These are phyloP conservation scores for Oreochromis grahami DNA, from an alignment of 2,797 vertebrate species.

Conservation along the genomic window DNA sequence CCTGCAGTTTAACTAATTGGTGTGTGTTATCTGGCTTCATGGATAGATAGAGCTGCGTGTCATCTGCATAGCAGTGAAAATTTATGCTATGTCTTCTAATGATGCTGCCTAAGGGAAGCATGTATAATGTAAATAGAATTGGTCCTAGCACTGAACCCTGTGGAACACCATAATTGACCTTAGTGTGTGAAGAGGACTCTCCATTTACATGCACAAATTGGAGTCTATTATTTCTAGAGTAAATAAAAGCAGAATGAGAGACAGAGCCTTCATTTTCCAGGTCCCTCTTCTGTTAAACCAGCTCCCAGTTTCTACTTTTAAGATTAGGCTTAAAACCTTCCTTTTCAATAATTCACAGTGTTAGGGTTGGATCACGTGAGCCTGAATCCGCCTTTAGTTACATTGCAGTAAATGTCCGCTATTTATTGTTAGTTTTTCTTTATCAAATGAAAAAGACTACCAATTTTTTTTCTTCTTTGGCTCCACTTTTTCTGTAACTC, in stretches of 20 bases:
- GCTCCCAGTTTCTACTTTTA: background rate
- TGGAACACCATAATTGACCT: too few species aligned
- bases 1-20: too few species aligned
- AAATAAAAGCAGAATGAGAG: background rate
- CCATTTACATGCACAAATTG: too few species aligned
- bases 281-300: background rate
- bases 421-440: slow-evolving; percentile 7
- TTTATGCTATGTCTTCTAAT: too few species aligned
- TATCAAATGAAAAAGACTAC: background rate
- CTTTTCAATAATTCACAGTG: background rate
- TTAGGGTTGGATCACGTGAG: background rate
- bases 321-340: background rate
- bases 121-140: too few species aligned
- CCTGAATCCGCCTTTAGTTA: background rate
- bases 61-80: too few species aligned
- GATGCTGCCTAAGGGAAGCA: too few species aligned
- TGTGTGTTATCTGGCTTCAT: too few species aligned
- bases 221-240: too few species aligned
- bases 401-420: background rate
- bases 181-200: too few species aligned
- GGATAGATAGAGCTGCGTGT: too few species aligned
- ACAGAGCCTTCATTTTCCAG: background rate
- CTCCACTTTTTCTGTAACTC: slow-evolving; percentile 14
- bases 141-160: too few species aligned
- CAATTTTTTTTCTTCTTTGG: background rate